These are phyloP conservation scores for Gonatopus flavifemur DNA, from an alignment of 1,140 invertebrate species.

Conservation along the genomic window DNA sequence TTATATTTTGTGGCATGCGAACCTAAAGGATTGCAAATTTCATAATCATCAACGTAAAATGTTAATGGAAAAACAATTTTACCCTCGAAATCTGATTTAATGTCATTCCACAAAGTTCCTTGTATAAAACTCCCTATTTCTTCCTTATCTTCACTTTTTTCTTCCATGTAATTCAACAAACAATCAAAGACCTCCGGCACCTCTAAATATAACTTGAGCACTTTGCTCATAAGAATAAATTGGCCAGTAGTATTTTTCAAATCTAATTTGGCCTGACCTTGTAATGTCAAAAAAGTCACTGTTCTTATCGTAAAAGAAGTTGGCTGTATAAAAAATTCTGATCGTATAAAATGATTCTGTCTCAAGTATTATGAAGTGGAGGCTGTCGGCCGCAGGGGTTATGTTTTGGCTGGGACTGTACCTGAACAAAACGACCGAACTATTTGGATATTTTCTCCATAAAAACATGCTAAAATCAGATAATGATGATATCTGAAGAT, in stretches of 20 bases:
- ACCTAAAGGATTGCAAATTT: conserved; percentile 14
- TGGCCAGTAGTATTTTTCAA: not conserved
- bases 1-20: conserved; percentile 19
- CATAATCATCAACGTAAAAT: conserved; percentile 20
- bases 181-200: not conserved
- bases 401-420: too few species aligned
- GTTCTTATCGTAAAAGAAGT: not conserved
- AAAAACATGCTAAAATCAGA: too few species aligned
- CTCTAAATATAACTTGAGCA: conserved; percentile 1
- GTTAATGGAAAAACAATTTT: conserved; percentile 17
- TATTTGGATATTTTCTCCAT: too few species aligned
- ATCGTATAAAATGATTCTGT: too few species aligned
- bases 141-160: not conserved
- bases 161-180: not conserved
- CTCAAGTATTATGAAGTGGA: too few species aligned
- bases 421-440: too few species aligned
- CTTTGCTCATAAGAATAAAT: not conserved
- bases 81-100: conserved; percentile 4
- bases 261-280: not conserved
- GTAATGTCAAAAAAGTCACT: not conserved
- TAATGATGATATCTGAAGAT: too few species aligned
- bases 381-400: too few species aligned
- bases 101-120: conserved; percentile 4
- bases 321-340: too few species aligned
- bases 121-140: not conserved